Base-by-base conservation (phyloP, 35 echinoderm and acorn worm species). In the Stichopus chloronotus region DNA sequence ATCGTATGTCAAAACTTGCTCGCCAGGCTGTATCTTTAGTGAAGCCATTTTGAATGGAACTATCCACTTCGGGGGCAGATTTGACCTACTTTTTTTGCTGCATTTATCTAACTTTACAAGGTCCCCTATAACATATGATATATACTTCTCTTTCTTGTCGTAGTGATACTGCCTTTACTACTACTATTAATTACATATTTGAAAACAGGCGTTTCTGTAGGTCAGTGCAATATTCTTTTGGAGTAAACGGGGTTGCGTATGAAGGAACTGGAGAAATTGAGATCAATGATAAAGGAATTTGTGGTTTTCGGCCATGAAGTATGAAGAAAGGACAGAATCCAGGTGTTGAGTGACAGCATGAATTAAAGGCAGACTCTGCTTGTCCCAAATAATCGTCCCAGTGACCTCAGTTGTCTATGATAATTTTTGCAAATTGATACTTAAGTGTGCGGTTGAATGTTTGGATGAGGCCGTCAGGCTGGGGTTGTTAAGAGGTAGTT, bases 401-500 rank as follows among this genome's bases (percentile, higher is more conserved):
- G 10, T 63, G 16, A 56, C 56, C 60, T 22, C 30, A 25, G 2
- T 72, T 68, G 2, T 88, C 10, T 9, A 87, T 24, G 6, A 93
- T 4, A 23, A 74, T 55, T 22, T 74, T 93, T 10, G 83, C 83
- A 6, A 87, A 69, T 24, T 93, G 71, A 17, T 87, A 59, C 52
- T 93, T 86, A 16, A 93, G 84, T 6, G 83, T 93, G 5, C 81
- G 16, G 52, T 87, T 93, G 56, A 87, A 93, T 23, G 63, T 5
- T 78, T 93, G 83, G 9, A 88, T 57, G 72, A 93, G 84, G 8
- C 92, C 92, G 81, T 93, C 92, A 0, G 92, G 88, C 21, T 93
- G 92, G 16, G 92, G 92, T n/a, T 93, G 92, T 7, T 87, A 91
- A 4, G 94, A 80, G 22, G 94, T 92, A 12, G 94, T 86, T 52